phyloP scores from a whole-genome alignment of 2,113 vertebrate genomes.

The Amia ocellicauda region DNA sequence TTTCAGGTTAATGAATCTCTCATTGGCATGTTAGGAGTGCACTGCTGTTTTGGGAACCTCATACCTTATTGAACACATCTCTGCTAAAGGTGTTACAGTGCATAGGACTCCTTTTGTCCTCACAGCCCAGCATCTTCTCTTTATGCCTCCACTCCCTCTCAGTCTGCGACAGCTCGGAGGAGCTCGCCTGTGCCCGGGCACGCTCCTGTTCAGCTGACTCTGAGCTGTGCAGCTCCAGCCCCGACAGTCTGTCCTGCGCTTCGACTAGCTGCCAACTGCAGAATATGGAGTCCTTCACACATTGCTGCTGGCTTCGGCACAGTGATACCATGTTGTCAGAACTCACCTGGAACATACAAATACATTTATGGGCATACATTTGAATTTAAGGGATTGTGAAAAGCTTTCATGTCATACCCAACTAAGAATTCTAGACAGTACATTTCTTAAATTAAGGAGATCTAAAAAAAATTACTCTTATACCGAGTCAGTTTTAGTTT shows the following conservation, averaged over 20 bases:
- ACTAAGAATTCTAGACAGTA: constrained; percentile 14
- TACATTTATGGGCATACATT: not conserved
- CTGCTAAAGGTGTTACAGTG: constrained; percentile 72
- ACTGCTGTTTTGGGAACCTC: not conserved
- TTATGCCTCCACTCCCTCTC: constrained; percentile 93
- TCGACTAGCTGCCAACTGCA: constrained; percentile 91
- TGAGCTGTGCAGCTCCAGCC: constrained; percentile 85
- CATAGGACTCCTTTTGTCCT: constrained; percentile 72
- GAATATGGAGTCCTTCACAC: constrained; percentile 83
- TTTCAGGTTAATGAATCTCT: too few species aligned
- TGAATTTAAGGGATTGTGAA: not conserved
- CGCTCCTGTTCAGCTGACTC: constrained; percentile 88
- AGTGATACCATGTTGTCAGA: constrained; percentile 75
- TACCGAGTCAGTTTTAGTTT: too few species aligned
- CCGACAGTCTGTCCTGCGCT: constrained; percentile 89
- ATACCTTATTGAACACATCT: constrained; percentile 94
- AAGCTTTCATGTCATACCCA: constrained; percentile 40
- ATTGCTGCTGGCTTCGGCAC: constrained; percentile 83
- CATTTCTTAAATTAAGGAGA: not conserved
- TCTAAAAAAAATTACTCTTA: too few species aligned
- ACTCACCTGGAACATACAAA: constrained; percentile 49
- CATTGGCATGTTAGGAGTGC: too few species aligned
- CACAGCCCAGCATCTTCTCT: constrained; percentile 80
- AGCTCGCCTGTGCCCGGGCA: constrained; percentile 74
- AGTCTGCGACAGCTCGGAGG: constrained; percentile 74